A percentile compares a stretch with the other conserved stretches of the same genome.
Conservation (phyloP, 64 coral and sea anemone genomes). For the Stichodactyla mertensii region DNA sequence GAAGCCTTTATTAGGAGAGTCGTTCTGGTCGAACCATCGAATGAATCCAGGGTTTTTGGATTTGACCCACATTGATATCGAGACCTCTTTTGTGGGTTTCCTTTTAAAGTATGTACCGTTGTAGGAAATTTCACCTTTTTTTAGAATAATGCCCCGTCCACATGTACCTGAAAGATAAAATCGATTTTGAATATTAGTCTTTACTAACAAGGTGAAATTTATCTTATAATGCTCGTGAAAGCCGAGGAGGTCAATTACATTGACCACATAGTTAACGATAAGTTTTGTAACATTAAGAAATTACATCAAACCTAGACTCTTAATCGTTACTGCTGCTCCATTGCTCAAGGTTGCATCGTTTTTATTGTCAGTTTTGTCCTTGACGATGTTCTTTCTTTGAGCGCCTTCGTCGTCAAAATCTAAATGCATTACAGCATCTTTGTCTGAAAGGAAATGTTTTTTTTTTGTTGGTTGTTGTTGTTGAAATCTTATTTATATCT, state of each 20-base stretch:
- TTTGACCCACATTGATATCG: conserved; percentile 97
- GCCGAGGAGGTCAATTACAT: too few species aligned
- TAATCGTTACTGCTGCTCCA: conserved; percentile 60
- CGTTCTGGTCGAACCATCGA: conserved; percentile 74
- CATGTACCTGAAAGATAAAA: conserved; percentile 59
- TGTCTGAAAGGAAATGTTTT: neutral
- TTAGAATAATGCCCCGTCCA: conserved; percentile 61
- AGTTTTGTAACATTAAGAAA: neutral
- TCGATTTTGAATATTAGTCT: too few species aligned
- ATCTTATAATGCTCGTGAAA: too few species aligned
- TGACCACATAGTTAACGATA: neutral
- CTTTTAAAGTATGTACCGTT: conserved; percentile 46
- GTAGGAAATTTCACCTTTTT: conserved; percentile 74
- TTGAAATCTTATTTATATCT: too few species aligned
- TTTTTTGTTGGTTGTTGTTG: too few species aligned
- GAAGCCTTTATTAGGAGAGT: neutral
- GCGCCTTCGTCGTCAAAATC: conserved; percentile 48
- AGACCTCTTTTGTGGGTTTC: conserved; percentile 85
- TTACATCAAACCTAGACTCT: conserved; percentile 52
- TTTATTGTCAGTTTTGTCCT: conserved; percentile 54
- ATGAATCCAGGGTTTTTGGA: conserved; percentile 70
- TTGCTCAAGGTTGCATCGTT: conserved; percentile 71
- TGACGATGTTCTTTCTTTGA: conserved; percentile 32
- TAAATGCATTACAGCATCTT: conserved; percentile 75
- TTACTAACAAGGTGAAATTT: too few species aligned